Percentiles rank a stretch among this genome's conserved stretches.
Conservation (phyloP, 2,113 vertebrate species). For the Balaeniceps rex region DNA sequence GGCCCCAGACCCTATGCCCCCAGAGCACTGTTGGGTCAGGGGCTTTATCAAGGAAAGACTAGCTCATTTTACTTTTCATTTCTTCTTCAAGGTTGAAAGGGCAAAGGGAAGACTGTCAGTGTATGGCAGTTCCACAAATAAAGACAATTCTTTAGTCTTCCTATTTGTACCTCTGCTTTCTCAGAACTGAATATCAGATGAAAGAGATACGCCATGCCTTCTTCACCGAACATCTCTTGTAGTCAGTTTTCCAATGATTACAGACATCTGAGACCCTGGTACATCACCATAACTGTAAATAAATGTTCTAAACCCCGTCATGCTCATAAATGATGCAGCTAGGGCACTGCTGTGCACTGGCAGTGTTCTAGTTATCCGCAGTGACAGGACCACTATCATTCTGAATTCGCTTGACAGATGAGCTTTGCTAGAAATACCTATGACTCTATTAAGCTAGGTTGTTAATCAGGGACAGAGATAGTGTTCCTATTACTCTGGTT, state of each 20-base stretch:
- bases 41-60: neutral
- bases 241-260: neutral
- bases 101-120: neutral
- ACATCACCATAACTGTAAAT: neutral
- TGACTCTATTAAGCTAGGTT: neutral
- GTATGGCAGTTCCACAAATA: neutral
- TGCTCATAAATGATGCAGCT: neutral
- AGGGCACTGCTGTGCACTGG: neutral
- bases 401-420: neutral
- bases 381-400: neutral
- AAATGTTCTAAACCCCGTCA: neutral
- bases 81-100: neutral
- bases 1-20: neutral
- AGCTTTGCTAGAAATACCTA: neutral
- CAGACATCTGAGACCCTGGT: neutral
- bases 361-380: neutral
- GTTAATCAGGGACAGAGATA: neutral
- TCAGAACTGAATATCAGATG: neutral
- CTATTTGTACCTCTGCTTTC: neutral
- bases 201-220: neutral
- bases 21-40: neutral
- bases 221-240: neutral
- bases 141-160: neutral
- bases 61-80: neutral
- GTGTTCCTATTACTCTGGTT: neutral